A percentile compares a stretch with the other conserved stretches of the same genome.
These are phyloP conservation scores for Leptobrachium leishanense DNA, from an alignment of 2,113 vertebrate genomes.

Conservation along the genomic window DNA sequence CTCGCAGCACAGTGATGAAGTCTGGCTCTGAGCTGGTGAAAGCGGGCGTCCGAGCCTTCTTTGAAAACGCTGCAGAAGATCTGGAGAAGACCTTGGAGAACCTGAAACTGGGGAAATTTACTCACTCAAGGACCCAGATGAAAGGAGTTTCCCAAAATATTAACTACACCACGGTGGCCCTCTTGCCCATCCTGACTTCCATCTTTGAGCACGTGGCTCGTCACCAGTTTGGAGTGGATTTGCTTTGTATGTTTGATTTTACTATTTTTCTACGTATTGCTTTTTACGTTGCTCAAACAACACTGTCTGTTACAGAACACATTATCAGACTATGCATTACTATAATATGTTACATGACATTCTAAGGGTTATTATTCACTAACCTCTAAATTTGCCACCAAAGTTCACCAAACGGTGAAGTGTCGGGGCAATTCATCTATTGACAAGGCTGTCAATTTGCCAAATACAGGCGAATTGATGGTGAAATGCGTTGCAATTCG, in stretches of 20 bases:
- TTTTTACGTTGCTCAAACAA: no score
- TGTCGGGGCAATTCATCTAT: no score
- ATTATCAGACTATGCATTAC: no score
- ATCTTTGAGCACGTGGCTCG: conserved; percentile 95
- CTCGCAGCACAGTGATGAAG: conserved; percentile 94
- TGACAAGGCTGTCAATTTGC: no score
- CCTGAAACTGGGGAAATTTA: conserved; percentile 95
- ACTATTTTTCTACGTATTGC: not conserved
- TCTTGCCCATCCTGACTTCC: conserved; percentile 92
- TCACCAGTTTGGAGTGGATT: conserved; percentile 89
- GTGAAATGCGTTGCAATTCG: no score
- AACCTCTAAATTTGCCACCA: no score
- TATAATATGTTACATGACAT: no score
- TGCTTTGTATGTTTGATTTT: conserved; percentile 81
- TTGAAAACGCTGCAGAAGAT: conserved; percentile 96
- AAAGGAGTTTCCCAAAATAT: conserved; percentile 98
- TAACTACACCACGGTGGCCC: conserved; percentile 93
- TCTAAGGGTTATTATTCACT: no score
- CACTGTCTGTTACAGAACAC: no score
- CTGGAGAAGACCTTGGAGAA: conserved; percentile 94
- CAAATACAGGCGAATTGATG: no score
- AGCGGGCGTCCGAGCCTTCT: conserved; percentile 87
- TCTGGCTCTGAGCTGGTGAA: conserved; percentile 92
- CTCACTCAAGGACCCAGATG: conserved; percentile 94
- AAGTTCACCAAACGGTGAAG: no score